phyloP scores from a whole-genome alignment of 2,797 vertebrate species.

The Babyrousa celebensis region DNA sequence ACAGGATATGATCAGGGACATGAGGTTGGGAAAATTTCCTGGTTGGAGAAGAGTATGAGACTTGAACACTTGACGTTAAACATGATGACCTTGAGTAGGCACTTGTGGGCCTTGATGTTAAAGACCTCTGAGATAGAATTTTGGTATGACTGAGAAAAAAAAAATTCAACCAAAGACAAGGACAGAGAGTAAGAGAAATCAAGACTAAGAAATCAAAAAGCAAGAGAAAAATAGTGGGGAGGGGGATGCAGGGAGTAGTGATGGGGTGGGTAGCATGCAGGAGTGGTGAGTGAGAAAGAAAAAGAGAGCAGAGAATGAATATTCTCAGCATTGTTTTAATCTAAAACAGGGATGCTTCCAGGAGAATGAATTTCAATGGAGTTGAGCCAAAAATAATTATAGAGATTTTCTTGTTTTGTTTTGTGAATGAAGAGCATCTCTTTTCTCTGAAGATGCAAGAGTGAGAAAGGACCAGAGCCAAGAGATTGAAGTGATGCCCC shows the following conservation, averaged over 20 bases:
- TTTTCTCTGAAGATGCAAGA: constrained; percentile 44
- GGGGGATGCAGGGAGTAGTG: not conserved
- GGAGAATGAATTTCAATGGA: constrained; percentile 82
- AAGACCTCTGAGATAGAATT: constrained; percentile 49
- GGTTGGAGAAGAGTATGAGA: not conserved
- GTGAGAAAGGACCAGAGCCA: constrained; percentile 52
- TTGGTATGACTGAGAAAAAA: constrained; percentile 48
- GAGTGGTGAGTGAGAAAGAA: constrained; percentile 66
- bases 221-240: constrained; percentile 47
- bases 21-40: not conserved
- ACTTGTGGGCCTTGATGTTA: not conserved
- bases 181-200: constrained; percentile 63
- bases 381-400: constrained; percentile 87
- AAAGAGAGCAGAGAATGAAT: constrained; percentile 76
- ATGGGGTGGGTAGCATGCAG: constrained; percentile 18
- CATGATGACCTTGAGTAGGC: constrained; percentile 38
- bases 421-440: constrained; percentile 77
- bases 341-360: constrained; percentile 82
- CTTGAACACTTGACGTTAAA: constrained; percentile 36
- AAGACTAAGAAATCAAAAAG: constrained; percentile 66
- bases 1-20: not conserved
- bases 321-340: constrained; percentile 80
- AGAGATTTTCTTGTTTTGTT: constrained; percentile 88
- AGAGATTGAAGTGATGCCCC: constrained; percentile 35
- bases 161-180: constrained; percentile 50